phyloP scores from a whole-genome alignment of 37 sponge, comb jelly and placozoan genomes.

The Lycopodina hypogea region DNA sequence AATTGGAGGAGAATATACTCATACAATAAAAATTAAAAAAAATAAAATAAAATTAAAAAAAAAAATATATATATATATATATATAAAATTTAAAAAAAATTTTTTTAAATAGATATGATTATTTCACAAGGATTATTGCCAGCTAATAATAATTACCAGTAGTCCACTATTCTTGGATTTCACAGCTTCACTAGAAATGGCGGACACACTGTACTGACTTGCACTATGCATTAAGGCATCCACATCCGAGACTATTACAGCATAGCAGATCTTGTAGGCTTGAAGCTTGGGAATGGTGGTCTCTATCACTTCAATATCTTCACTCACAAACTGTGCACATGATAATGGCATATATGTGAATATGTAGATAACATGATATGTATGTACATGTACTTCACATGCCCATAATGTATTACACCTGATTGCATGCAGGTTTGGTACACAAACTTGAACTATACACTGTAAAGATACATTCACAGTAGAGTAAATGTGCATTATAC shows the following conservation, averaged over 20 bases:
- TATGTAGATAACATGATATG: neutral
- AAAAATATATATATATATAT: neutral
- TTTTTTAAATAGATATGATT: neutral
- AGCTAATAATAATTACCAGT: no score
- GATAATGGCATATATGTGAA: neutral
- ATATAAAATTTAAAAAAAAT: neutral
- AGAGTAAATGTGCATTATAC: no score
- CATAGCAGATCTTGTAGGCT: slow-evolving; percentile 19
- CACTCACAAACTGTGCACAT: slow-evolving; percentile 24
- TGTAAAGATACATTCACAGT: no score
- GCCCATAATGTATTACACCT: neutral
- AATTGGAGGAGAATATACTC: neutral
- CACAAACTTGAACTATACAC: no score
- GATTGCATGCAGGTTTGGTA: no score
- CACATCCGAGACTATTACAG: neutral
- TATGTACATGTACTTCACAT: neutral
- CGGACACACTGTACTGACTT: slow-evolving; percentile 30
- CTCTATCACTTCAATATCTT: slow-evolving; percentile 51
- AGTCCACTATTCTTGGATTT: slow-evolving; percentile 28
- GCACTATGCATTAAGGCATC: slow-evolving; percentile 22
- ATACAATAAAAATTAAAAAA: neutral
- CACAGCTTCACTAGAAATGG: slow-evolving; percentile 43
- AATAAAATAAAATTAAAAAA: neutral
- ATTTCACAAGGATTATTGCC: no score
- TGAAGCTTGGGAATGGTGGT: slow-evolving; percentile 49